Base-by-base conservation (phyloP, 1,140 invertebrate species). In the Brachionus rotundiformis region DNA sequence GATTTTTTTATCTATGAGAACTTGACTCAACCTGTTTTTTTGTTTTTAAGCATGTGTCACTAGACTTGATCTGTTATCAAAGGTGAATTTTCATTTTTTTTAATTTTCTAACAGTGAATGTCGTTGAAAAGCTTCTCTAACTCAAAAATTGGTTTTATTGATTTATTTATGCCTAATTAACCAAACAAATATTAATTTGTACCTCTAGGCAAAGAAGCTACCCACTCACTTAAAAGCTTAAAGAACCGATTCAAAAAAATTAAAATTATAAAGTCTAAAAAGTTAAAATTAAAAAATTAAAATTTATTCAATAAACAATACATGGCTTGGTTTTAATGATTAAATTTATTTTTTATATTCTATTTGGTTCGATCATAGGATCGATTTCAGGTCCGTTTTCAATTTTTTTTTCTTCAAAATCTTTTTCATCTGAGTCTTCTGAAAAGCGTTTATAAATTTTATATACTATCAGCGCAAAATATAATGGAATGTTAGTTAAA, bases 401-500 rank as follows among this genome's bases (percentile, higher is more conserved):
- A 3, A 25, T 27, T 11, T 73, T 73, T 25, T 44, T 41, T 73
- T 73, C 39, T 73, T 44, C 16, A 25, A 2, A 5, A 31, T 25
- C 1, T 10, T 23, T 73, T 73, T 79, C 29, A 27, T 79, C 54
- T 19, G 4, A 11, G 3, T 79, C 33, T 10, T 33, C 11, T 8
- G n/a, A 29, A 54, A 79, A 23, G 8, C 10, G 13, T n/a, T 39
- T 33, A 79, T 23, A 36, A 59, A 79, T 59, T 41, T 54, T 79
- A 3, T 13, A 5, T 27, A 79, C 41, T 10, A 79, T 13, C 23
- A 79, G 19, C 7, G 16, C 33, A 36, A 63, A 36, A 59, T 79
- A 81, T 3, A 81, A 49, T 13, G 79, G 79, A 8, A 63, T 68
- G 11, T 63, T 81, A 8, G 79, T 81, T 41, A 81, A 65, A 27